Conservation (phyloP, 2,888 invertebrate species). For the Hemicrepidius hirtus region DNA sequence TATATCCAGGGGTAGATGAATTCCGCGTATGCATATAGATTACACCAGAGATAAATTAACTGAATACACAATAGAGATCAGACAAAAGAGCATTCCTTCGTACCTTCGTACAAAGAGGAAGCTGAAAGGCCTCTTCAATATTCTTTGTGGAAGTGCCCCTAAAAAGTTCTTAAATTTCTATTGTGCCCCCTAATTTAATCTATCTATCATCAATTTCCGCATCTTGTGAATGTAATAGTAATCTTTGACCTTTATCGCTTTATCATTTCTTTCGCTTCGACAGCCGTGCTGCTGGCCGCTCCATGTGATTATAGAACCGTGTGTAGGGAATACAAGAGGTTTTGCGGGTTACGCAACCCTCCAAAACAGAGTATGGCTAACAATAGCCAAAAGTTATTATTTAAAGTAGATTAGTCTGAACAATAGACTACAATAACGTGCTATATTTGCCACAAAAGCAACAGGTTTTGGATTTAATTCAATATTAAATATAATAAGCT, state of each 20-base stretch:
- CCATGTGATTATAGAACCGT: slow-evolving; percentile 16
- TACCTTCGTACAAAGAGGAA: neutral
- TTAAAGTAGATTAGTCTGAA: slow-evolving; percentile 38
- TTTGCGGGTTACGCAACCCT: slow-evolving; percentile 8
- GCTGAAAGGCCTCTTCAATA: slow-evolving; percentile 4
- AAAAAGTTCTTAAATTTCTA: slow-evolving; percentile 4
- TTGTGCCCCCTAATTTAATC: slow-evolving; percentile 12
- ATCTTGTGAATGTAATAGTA: neutral
- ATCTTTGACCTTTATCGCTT: slow-evolving; percentile 14
- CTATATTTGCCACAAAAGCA: slow-evolving; percentile 34
- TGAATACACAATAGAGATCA: slow-evolving; percentile 6
- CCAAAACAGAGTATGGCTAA: slow-evolving; percentile 24
- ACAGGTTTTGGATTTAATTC: slow-evolving; percentile 41
- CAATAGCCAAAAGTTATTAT: slow-evolving; percentile 38
- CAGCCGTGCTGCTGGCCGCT: neutral
- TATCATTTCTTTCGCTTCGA: slow-evolving; percentile 17
- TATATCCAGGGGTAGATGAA: neutral
- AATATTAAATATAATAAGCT: slow-evolving; percentile 38
- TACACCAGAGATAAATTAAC: slow-evolving; percentile 4
- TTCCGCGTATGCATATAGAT: slow-evolving; percentile 1
- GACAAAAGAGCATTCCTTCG: slow-evolving; percentile 1
- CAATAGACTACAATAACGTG: slow-evolving; percentile 22
- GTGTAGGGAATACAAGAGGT: neutral
- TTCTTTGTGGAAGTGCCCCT: slow-evolving; percentile 1
- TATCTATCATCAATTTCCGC: slow-evolving; percentile 19